Evolutionary conservation across 2,797 vertebrate species (phyloP).

Genomic region (Eleutherodactylus coqui): DNA sequence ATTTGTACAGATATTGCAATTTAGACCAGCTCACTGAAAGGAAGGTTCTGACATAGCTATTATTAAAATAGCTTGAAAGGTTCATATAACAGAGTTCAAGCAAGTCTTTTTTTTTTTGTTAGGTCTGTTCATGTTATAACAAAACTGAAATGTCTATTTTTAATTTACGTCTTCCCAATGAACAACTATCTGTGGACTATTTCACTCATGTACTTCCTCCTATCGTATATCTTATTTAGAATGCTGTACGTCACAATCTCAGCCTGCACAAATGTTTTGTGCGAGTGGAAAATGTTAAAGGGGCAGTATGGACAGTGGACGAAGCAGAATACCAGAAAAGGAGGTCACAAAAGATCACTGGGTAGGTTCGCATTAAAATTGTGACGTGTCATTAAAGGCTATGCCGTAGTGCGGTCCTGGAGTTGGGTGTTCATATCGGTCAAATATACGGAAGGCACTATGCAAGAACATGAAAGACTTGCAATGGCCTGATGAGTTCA

Average conservation of each 20-base stretch:
- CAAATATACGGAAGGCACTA: not conserved
- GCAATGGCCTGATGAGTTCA: not conserved
- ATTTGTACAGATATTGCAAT: slow-evolving; percentile 94
- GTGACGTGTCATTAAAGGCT: slow-evolving; percentile 25
- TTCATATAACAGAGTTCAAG: slow-evolving; percentile 91
- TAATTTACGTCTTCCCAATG: slow-evolving; percentile 77
- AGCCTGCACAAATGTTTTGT: slow-evolving; percentile 99
- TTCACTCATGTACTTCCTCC: slow-evolving; percentile 75
- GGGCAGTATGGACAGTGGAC: slow-evolving; percentile 98
- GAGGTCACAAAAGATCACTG: slow-evolving; percentile 99
- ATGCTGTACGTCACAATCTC: slow-evolving; percentile 98
- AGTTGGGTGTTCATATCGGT: not conserved
- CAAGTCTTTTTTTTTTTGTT: slow-evolving; percentile 32
- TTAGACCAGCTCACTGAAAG: slow-evolving; percentile 89
- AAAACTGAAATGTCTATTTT: slow-evolving; percentile 73
- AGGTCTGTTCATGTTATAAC: slow-evolving; percentile 39
- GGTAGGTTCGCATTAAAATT: slow-evolving; percentile 77
- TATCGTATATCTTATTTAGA: slow-evolving; percentile 82
- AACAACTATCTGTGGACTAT: slow-evolving; percentile 72
- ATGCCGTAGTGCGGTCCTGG: slow-evolving; percentile 17
- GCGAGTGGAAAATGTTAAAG: slow-evolving; percentile 99
- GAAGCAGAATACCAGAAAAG: slow-evolving; percentile 99
- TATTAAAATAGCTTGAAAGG: slow-evolving; percentile 94
- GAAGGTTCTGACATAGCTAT: slow-evolving; percentile 94
- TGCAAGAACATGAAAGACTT: not conserved